Base-by-base conservation (phyloP, 2,888 invertebrate species). In the Pogonocherus hispidulus region DNA sequence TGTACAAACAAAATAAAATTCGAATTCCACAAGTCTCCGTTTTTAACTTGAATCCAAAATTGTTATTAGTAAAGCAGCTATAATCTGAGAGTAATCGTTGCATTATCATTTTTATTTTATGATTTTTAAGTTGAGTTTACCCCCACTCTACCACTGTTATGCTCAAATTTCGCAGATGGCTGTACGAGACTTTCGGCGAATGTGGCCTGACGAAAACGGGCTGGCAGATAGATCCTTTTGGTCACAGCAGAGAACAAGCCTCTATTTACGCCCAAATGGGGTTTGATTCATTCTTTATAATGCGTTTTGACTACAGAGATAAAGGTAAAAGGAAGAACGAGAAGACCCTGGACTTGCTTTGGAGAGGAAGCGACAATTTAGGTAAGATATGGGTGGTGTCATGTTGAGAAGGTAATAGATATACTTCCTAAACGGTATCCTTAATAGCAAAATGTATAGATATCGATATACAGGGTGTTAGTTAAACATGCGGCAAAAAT, bases 181-280 rank as follows among this genome's bases (percentile, higher is more conserved):
- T 79, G 90, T 88, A 91, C 74, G 88, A 90, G 2, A 90, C 90
- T 0, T 91, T 93, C 76, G 92, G 92, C 0, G 81, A 85, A 0
- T 94, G 93, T 80, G 94, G 89, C 0, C 83, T 89, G 1, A 93
- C 94, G 0, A 87, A 87, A 41, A 89, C 92, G 3, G 93, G 90
- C 0, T 94, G 94, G 94, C 94, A 92, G 78, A 92, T 92, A 46
- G 94, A 94, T 81, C 93, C 94, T 0, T 94, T 94, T 79, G 94
- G 94, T 0, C 94, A 94, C 79, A 93, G 95, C 0, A 85, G 93
- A 1, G 95, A 95, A 84, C 92, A 93, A 85, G 95, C 95, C 0
- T 91, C 91, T 0, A 81, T 93, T 0, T 89, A 93, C 14, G 89
- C 93, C 0, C 90, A 91, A 82, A 69, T 92, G 88, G 92, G 92